A percentile compares a stretch with the other conserved stretches of the same genome.
phyloP scores from a whole-genome alignment of 1,140 invertebrate genomes.

The Acromyrmex charruanus region DNA sequence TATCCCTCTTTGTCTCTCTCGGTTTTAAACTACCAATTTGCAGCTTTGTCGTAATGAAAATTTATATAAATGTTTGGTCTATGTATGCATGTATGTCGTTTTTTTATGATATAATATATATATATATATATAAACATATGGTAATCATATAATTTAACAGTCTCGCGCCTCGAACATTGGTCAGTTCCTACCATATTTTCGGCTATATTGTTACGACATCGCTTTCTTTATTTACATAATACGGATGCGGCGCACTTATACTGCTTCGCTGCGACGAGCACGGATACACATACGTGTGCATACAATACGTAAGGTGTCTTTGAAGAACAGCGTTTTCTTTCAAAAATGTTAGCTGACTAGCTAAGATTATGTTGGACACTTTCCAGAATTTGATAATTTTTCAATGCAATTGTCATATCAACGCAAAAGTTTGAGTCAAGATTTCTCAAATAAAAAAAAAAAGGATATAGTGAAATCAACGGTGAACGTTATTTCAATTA shows the following conservation, averaged over 20 bases:
- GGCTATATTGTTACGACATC: conserved; percentile 49
- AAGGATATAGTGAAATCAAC: background rate
- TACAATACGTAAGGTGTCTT: conserved; percentile 6
- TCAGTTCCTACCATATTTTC: conserved; percentile 66
- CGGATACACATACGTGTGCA: conserved; percentile 11
- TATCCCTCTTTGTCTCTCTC: conserved; percentile 1
- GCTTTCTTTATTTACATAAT: conserved; percentile 38
- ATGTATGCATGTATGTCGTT: conserved; percentile 22
- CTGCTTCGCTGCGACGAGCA: conserved; percentile 12
- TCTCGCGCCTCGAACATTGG: conserved; percentile 69
- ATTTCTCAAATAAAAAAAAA: conserved; percentile 1
- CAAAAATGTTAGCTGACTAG: background rate
- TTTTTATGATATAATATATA: conserved; percentile 15
- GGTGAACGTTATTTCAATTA: background rate
- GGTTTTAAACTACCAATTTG: conserved; percentile 1
- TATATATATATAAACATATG: conserved; percentile 7
- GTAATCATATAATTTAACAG: conserved; percentile 42
- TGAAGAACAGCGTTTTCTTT: conserved; percentile 24
- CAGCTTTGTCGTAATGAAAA: background rate
- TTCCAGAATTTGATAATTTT: background rate
- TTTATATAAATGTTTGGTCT: conserved; percentile 36
- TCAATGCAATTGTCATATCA: background rate
- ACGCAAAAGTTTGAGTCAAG: background rate
- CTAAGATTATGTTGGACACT: background rate
- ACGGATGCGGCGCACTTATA: conserved; percentile 47